These are phyloP conservation scores for Drosophila antonietae DNA, from an alignment of 2,888 invertebrate genomes.

Conservation along the genomic window DNA sequence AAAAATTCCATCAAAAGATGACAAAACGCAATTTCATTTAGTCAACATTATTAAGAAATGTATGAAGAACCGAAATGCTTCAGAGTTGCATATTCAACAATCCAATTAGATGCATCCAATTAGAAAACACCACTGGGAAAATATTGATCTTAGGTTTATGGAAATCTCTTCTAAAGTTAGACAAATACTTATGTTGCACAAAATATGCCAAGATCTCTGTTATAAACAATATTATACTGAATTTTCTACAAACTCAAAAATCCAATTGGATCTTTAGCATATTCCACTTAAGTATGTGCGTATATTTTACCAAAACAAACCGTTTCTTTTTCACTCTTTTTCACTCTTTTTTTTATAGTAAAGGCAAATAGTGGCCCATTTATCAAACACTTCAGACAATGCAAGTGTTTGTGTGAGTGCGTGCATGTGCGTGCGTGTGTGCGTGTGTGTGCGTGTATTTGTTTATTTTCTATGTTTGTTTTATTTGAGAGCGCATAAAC, in stretches of 20 bases:
- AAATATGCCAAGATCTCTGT: too few relatives aligned
- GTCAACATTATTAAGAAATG: too few relatives aligned
- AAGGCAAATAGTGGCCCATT: conserved; percentile 24
- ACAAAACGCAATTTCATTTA: too few relatives aligned
- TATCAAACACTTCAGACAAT: conserved; percentile 24
- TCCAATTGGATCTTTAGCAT: background rate
- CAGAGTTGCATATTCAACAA: too few relatives aligned
- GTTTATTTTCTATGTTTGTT: conserved; percentile 17
- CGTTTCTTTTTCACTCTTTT: background rate
- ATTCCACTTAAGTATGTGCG: background rate
- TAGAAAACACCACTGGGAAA: too few relatives aligned
- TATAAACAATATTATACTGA: background rate
- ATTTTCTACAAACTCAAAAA: background rate
- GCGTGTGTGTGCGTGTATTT: conserved; percentile 6
- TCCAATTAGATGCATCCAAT: background rate
- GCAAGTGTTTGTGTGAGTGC: conserved; percentile 13
- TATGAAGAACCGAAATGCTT: too few relatives aligned
- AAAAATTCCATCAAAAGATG: too few relatives aligned
- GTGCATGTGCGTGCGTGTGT: background rate
- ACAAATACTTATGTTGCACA: background rate
- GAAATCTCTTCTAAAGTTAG: too few relatives aligned
- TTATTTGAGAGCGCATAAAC: conserved; percentile 48
- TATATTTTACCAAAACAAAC: background rate
- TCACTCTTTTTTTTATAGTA: background rate
- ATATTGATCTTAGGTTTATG: background rate